Conservation (phyloP, 2,113 vertebrate species). For the Heterochromis multidens region DNA sequence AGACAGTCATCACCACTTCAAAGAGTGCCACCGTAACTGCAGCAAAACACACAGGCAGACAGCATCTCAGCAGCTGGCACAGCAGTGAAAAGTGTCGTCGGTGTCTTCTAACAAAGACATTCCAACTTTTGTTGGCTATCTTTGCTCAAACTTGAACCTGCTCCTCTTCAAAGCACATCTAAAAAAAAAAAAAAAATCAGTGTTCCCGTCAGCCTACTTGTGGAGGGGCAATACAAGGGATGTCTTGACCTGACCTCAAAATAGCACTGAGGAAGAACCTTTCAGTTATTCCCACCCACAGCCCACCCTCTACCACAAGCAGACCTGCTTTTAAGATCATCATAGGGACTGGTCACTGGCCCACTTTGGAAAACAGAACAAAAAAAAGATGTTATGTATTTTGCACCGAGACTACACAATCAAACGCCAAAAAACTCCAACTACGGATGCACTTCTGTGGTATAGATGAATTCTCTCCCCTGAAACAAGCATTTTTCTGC, state of each 20-base stretch:
- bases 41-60: background rate
- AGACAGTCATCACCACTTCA: slow-evolving; percentile 12
- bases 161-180: background rate
- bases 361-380: background rate
- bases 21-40: background rate
- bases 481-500: background rate
- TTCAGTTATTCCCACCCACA: background rate
- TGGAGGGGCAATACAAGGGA: background rate
- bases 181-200: too few species aligned
- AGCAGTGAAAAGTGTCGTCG: slow-evolving; percentile 24
- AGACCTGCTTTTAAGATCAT: background rate
- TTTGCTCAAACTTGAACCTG: slow-evolving; percentile 10
- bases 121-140: slow-evolving; percentile 10
- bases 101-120: background rate
- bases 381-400: background rate
- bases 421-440: background rate
- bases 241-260: slow-evolving; percentile 16
- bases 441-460: background rate
- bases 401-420: background rate
- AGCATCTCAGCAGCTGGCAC: background rate
- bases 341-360: background rate
- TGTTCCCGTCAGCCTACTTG: background rate
- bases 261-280: background rate
- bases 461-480: background rate
- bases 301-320: slow-evolving; percentile 14